phyloP scores from a whole-genome alignment of 1,140 invertebrate species.

The Cyclina sinensis region DNA sequence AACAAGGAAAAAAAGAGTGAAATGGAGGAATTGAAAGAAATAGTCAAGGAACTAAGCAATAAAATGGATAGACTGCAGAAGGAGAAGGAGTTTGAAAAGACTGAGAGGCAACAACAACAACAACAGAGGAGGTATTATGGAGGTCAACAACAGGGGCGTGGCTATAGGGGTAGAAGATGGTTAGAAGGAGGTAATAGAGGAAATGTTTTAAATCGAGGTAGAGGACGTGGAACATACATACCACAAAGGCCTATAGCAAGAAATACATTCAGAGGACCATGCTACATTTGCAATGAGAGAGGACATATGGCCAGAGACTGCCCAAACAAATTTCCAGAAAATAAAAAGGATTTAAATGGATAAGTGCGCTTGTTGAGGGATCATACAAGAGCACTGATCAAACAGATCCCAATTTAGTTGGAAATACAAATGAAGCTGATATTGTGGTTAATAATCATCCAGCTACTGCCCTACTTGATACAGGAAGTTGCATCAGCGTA shows the following conservation, averaged over 20 bases:
- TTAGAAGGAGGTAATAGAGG: too few relatives aligned
- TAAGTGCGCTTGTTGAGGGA: neutral
- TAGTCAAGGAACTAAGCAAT: neutral
- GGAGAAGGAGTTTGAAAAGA: neutral
- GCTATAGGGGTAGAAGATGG: neutral
- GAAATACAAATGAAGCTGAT: conserved; percentile 2
- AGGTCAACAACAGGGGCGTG: too few relatives aligned
- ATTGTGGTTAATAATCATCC: conserved; percentile 12
- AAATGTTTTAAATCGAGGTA: too few relatives aligned
- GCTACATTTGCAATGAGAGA: too few relatives aligned
- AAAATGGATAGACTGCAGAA: conserved; percentile 11
- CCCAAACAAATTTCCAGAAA: too few relatives aligned
- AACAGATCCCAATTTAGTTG: conserved; percentile 5
- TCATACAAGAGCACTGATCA: neutral
- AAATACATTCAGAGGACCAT: neutral
- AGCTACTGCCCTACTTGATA: too few relatives aligned
- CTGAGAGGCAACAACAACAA: conserved; percentile 2
- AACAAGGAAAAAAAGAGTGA: conserved; percentile 10
- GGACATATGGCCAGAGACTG: too few relatives aligned
- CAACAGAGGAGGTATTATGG: neutral
- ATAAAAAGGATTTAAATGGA: too few relatives aligned
- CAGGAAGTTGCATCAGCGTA: conserved; percentile 14
- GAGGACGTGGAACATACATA: neutral
- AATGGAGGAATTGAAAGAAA: conserved; percentile 10
- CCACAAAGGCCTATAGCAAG: neutral